phyloP scores from a whole-genome alignment of 2,888 invertebrate species.

The Pristionchus arcanus region DNA sequence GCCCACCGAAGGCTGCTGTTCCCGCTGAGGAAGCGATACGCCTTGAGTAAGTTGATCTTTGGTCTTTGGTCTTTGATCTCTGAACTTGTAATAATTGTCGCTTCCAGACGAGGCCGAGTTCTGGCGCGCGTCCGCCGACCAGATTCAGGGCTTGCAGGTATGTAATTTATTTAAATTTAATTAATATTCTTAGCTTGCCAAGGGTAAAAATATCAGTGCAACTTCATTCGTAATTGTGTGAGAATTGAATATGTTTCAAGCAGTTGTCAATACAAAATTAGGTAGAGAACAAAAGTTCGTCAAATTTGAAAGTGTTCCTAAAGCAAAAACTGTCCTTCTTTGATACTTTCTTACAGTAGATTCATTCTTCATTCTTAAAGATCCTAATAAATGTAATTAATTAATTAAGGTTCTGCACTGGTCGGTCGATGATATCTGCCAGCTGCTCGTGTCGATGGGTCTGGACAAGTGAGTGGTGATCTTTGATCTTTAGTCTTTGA shows the following conservation, averaged over 20 bases:
- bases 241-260: neutral
- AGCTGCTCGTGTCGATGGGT: slow-evolving; percentile 81
- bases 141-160: slow-evolving; percentile 57
- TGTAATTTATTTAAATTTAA: neutral
- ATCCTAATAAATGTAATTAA: neutral
- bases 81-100: neutral
- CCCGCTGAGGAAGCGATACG: slow-evolving; percentile 73
- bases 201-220: too few relatives aligned
- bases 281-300: neutral
- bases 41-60: slow-evolving; percentile 58
- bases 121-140: slow-evolving; percentile 74
- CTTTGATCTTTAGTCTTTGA: slow-evolving; percentile 8
- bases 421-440: slow-evolving; percentile 77
- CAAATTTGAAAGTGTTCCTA: too few relatives aligned
- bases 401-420: slow-evolving; percentile 77
- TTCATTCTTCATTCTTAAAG: too few relatives aligned
- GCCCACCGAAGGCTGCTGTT: slow-evolving; percentile 74
- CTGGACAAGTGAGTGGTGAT: slow-evolving; percentile 84
- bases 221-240: too few relatives aligned
- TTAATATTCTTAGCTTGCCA: neutral
- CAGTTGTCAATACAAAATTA: neutral
- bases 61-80: neutral
- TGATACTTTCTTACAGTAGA: too few relatives aligned
- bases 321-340: too few relatives aligned
- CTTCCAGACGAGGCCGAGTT: slow-evolving; percentile 76